Evolutionary conservation across 2,113 vertebrate species (phyloP), one percentile per base, ranked within the genome.

Genomic region (Chaetodon trifascialis): DNA sequence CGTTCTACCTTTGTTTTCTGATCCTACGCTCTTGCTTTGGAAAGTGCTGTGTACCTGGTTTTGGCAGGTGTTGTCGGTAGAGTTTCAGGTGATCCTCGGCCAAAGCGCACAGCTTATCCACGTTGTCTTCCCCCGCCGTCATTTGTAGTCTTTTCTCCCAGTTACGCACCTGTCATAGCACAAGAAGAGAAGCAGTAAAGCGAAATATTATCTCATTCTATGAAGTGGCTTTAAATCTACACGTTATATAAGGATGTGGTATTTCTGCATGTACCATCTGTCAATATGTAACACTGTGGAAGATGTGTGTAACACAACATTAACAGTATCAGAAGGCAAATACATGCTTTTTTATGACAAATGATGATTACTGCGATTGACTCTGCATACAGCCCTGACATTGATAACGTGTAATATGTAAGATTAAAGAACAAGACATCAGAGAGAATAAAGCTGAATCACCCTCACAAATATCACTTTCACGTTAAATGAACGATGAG

Each of bases 61-160:
- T 92, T 4, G 88, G 91, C 46, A 91, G 86, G 40, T 49, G 73
- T 49, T 92, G 72, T 64, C 63, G 87, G 86, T 94, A 94, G 30
- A 84, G 66, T 56, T 81, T 75, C 34, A 92, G 76, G 40, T 93
- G 80, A 25, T 93, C 77, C 47, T 91, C 58, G 7, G 93, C 94
- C 47, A 77, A 42, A 4, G 44, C 60, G 51, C 90, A 90, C n/a
- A 94, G 82, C 34, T 90, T 80, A 7, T 92, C 91, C 52, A 88
- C 76, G 2, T 19, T 65, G 21, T 86, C 73, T 16, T 88, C 89
- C 73, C 64, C 73, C 1, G 59, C 51, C 40, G 83, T 75, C 51
- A 80, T 85, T n/a, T 91, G 93, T 2, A 95, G 88, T 71, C 85
- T 92, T 83, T 90, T 88, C 85, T 96, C 95, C 94, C 94, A 95